Evolutionary conservation across 2,888 invertebrate species (phyloP).

Genomic region (Agrochola lota): DNA sequence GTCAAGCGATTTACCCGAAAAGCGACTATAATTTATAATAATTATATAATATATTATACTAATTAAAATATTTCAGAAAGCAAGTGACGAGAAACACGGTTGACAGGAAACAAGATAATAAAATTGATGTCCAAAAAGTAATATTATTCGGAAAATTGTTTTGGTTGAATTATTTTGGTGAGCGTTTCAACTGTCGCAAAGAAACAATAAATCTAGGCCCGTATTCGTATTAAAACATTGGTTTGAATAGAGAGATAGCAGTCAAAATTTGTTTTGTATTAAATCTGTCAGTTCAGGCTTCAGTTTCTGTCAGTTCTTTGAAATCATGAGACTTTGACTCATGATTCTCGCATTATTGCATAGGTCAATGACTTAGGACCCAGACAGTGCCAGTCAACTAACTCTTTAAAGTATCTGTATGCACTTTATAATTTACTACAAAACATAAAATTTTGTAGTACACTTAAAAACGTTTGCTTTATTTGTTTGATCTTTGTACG

Average conservation of each 20-base stretch:
- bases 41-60: too few relatives aligned
- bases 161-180: not conserved
- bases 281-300: not conserved
- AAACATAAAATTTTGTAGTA: too few relatives aligned
- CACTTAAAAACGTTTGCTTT: too few relatives aligned
- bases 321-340: not conserved
- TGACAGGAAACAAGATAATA: too few relatives aligned
- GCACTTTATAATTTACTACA: too few relatives aligned
- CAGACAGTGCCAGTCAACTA: not conserved
- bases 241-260: not conserved
- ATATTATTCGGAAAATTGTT: not conserved
- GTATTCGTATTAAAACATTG: not conserved
- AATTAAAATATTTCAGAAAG: not conserved
- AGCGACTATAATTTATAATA: too few relatives aligned
- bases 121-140: too few relatives aligned
- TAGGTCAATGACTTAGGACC: not conserved
- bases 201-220: not conserved
- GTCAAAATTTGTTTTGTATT: not conserved
- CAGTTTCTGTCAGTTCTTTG: not conserved
- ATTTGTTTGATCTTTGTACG: not conserved
- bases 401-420: constrained; percentile 14
- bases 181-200: not conserved
- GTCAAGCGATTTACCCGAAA: too few relatives aligned
- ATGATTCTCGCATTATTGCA: not conserved
- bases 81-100: not conserved